These are phyloP conservation scores for Spilarctia lutea DNA, from an alignment of 2,888 invertebrate species.

Conservation along the genomic window DNA sequence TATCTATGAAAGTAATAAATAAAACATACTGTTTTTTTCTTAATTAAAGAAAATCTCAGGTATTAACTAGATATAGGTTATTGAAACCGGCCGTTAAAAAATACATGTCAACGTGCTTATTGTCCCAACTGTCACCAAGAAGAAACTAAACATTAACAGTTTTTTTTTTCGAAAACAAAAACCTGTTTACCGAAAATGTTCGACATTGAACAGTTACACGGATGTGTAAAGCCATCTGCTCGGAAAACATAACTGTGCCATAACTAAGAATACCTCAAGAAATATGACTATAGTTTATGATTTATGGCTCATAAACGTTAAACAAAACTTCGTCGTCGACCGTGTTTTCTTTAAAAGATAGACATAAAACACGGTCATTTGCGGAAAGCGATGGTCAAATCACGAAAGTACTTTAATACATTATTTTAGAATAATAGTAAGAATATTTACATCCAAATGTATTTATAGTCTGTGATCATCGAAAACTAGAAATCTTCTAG, in stretches of 20 bases:
- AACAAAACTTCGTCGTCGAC: conserved; percentile 27
- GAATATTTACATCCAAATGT: not conserved
- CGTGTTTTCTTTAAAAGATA: conserved; percentile 18
- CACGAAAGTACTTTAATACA: not conserved
- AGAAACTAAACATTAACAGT: not conserved
- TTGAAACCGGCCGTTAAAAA: not conserved
- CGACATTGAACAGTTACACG: conserved; percentile 8
- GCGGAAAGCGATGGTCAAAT: not conserved
- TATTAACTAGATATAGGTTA: too few relatives aligned
- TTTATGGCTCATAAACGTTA: conserved; percentile 20
- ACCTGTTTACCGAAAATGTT: not conserved
- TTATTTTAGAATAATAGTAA: not conserved
- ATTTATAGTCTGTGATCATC: not conserved
- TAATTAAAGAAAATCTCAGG: too few relatives aligned
- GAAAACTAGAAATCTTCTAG: not conserved
- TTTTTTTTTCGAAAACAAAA: not conserved
- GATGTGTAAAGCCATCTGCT: conserved; percentile 16
- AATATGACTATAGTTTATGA: conserved; percentile 23
- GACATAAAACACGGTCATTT: conserved; percentile 17
- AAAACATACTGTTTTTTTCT: too few relatives aligned
- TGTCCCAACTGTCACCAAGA: not conserved
- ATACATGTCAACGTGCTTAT: not conserved
- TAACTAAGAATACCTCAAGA: conserved; percentile 18
- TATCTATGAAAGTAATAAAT: too few relatives aligned
- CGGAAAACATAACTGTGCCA: conserved; percentile 6